Evolutionary conservation across 2,113 vertebrate genomes (phyloP), one percentile per base, ranked within the genome.

Genomic region (Atrichornis clamosus): DNA sequence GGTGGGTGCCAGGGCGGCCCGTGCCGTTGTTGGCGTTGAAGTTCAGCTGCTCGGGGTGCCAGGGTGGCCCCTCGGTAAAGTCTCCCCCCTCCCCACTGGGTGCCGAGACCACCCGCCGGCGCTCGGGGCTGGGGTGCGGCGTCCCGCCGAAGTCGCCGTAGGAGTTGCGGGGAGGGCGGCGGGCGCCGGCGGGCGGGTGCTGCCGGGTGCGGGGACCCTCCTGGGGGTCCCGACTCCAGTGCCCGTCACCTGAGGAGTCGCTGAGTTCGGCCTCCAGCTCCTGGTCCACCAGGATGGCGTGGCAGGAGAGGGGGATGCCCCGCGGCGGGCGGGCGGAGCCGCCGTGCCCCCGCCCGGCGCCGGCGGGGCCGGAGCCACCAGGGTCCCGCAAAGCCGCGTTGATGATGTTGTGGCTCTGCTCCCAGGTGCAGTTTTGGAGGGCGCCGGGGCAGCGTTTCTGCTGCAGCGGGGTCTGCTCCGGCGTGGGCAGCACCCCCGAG

Each of bases 381-480:
- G 98, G 89, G 46, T 97, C 96, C 30, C 98, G 98, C 8, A 99
- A 93, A 5, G 97, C 95, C 2, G 98, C 82, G 5, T 98, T 98
- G 86, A 99, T 98, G 97, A 98, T 98, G 63, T 98, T 98, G 91
- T 98, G 98, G 65, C 98, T 98, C 94, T 98, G 99, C 91, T 99
- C 99, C 99, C 99, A 99, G 65, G 96, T 98, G 21, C 97, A 94
- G 47, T 98, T 98, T 3, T 91, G 96, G 21, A 99, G 96, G 16
- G 98, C 95, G 15, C 98, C 96, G 2, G 97, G 89, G 83, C 98
- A 97, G 42, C 99, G 98, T 78, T 99, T 99, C 94, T 99, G 99
- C 85, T 99, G 99, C 97, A 99, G 97, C 1, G 99, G 99, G 3
- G 99, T 99, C 97, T 99, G 99, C 97, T 99, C 99, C 0, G 99